A percentile compares a stretch with the other conserved stretches of the same genome.
Conservation (phyloP, 2,888 invertebrate genomes). For the Ceramica pisi region DNA sequence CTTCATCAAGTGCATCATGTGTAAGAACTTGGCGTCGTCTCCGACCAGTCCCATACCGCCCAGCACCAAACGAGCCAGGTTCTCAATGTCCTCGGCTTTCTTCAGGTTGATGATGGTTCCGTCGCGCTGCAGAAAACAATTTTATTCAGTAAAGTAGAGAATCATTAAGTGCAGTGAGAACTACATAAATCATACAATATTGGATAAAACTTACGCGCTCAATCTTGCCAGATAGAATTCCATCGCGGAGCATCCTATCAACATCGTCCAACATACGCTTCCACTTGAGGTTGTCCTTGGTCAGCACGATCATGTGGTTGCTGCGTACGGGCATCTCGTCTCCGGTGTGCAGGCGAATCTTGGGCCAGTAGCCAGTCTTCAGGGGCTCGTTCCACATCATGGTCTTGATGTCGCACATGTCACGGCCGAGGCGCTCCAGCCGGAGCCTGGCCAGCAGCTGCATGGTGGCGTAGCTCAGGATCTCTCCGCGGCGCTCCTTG, state of each 20-base stretch:
- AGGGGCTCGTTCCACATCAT: conserved; percentile 85
- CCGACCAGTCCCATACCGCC: conserved; percentile 90
- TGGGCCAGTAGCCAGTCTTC: conserved; percentile 91
- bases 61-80: conserved; percentile 92
- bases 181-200: not conserved
- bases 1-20: conserved; percentile 81
- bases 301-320: conserved; percentile 80
- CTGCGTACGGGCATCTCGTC: conserved; percentile 90
- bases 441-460: conserved; percentile 92
- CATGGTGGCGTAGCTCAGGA: conserved; percentile 91
- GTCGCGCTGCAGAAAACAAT: conserved; percentile 81
- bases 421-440: conserved; percentile 87
- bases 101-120: conserved; percentile 91
- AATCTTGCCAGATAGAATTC: conserved; percentile 81
- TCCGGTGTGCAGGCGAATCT: conserved; percentile 90
- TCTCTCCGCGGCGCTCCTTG: conserved; percentile 90
- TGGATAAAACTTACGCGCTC: conserved; percentile 78
- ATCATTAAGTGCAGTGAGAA: not conserved
- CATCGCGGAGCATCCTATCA: conserved; percentile 90
- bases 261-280: conserved; percentile 81
- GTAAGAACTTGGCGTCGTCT: conserved; percentile 90
- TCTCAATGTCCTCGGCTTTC: conserved; percentile 92
- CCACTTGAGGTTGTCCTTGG: conserved; percentile 76
- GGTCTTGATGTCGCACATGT: conserved; percentile 87
- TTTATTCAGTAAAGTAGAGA: conserved; percentile 12